A percentile compares a stretch with the other conserved stretches of the same genome.
phyloP scores from a whole-genome alignment of 2,888 invertebrate genomes.

The Cantharis lateralis region DNA sequence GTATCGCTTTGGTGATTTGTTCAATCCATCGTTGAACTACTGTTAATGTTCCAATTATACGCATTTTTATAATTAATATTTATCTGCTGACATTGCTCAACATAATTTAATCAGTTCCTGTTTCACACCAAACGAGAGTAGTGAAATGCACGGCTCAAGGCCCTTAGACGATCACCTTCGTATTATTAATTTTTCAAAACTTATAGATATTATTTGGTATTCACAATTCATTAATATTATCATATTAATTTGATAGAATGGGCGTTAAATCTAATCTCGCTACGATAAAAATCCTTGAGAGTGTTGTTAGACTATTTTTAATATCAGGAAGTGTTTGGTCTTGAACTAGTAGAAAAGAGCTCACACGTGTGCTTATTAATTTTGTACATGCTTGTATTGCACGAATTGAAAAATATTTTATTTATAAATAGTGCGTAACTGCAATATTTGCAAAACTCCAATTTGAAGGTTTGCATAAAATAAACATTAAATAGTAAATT shows the following conservation, averaged over 20 bases:
- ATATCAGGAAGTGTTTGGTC: not conserved
- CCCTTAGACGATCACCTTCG: not conserved
- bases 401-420: not conserved
- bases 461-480: not conserved
- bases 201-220: not conserved
- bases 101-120: not conserved
- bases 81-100: slow-evolving; percentile 1
- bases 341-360: not conserved
- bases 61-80: not conserved
- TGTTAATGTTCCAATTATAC: not conserved
- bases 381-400: not conserved
- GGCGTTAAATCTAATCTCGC: not conserved
- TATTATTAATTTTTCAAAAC: not conserved
- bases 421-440: not conserved
- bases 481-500: not conserved
- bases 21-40: not conserved
- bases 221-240: not conserved
- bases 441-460: not conserved
- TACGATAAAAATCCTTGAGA: not conserved
- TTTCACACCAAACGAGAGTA: not conserved
- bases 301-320: not conserved
- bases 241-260: not conserved
- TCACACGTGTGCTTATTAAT: not conserved
- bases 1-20: not conserved
- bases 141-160: not conserved